phyloP scores from a whole-genome alignment of 1,140 invertebrate genomes.

The Penaeus japonicus region DNA sequence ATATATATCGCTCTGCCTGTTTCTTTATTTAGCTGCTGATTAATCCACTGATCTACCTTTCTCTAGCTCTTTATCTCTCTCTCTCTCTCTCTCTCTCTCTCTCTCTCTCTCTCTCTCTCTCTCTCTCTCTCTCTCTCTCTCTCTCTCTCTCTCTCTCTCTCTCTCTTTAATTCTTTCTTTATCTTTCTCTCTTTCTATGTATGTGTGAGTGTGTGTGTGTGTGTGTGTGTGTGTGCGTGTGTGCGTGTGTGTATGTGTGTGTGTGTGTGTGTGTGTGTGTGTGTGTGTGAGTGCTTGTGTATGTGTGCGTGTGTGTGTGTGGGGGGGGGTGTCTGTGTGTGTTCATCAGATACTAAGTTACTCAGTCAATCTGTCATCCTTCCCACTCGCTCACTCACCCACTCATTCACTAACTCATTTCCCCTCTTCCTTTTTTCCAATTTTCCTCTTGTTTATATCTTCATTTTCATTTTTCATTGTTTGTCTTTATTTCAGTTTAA shows the following conservation, averaged over 20 bases:
- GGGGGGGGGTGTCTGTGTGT: not conserved
- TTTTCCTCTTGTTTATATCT: too few relatives aligned
- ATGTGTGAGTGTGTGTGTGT: not conserved
- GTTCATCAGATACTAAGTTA: not conserved
- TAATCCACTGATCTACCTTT: too few relatives aligned
- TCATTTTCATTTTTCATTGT: too few relatives aligned
- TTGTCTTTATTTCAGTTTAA: too few relatives aligned
- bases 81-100: not conserved
- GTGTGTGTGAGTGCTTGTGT: not conserved
- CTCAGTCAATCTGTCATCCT: too few relatives aligned
- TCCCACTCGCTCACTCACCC: too few relatives aligned
- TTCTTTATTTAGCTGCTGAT: too few relatives aligned
- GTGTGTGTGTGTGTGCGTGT: not conserved
- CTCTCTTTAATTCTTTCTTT: not conserved
- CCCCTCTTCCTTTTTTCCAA: too few relatives aligned
- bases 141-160: conserved; percentile 13
- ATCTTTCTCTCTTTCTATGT: not conserved
- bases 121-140: not conserved
- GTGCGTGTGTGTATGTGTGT: not conserved
- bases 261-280: not conserved
- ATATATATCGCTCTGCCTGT: too few relatives aligned
- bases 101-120: not conserved
- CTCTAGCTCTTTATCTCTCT: too few relatives aligned
- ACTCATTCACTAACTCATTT: too few relatives aligned
- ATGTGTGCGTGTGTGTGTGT: not conserved